Conservation (phyloP, 2,797 vertebrate genomes). For the Enteromius afrohamiltoni region DNA sequence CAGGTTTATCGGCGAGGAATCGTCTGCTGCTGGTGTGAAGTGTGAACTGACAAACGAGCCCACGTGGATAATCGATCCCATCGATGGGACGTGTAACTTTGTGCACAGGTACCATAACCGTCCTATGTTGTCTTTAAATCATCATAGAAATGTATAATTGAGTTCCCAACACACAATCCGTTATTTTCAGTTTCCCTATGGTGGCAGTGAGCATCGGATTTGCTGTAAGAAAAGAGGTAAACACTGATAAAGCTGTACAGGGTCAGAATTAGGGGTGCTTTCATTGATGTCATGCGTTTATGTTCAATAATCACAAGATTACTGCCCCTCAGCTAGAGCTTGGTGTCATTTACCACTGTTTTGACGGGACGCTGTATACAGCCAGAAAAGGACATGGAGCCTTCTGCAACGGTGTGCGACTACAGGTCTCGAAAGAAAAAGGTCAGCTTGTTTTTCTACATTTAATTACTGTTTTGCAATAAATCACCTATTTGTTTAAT, state of each 20-base stretch:
- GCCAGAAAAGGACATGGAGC: slow-evolving; percentile 85
- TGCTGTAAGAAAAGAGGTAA: slow-evolving; percentile 87
- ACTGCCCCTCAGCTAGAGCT: slow-evolving; percentile 80
- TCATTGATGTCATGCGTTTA: slow-evolving; percentile 30
- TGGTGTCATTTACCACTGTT: slow-evolving; percentile 88
- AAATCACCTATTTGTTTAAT: neutral
- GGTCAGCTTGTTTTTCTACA: slow-evolving; percentile 66
- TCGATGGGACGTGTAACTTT: slow-evolving; percentile 89
- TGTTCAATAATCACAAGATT: neutral
- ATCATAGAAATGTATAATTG: neutral
- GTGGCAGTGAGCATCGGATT: slow-evolving; percentile 90
- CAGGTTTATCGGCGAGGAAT: slow-evolving; percentile 89
- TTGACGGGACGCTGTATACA: slow-evolving; percentile 85
- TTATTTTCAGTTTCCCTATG: slow-evolving; percentile 81
- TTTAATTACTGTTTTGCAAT: neutral
- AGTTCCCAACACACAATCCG: slow-evolving; percentile 7
- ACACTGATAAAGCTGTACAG: neutral
- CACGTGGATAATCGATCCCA: slow-evolving; percentile 88
- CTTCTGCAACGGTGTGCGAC: slow-evolving; percentile 84
- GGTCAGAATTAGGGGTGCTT: neutral
- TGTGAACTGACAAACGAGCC: slow-evolving; percentile 82
- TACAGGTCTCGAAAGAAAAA: slow-evolving; percentile 83
- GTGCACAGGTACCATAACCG: slow-evolving; percentile 79
- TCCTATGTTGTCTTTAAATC: neutral
- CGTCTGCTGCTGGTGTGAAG: slow-evolving; percentile 83